Evolutionary conservation across 2,888 invertebrate species (phyloP).

Genomic region (Bhutanitis thaidina): DNA sequence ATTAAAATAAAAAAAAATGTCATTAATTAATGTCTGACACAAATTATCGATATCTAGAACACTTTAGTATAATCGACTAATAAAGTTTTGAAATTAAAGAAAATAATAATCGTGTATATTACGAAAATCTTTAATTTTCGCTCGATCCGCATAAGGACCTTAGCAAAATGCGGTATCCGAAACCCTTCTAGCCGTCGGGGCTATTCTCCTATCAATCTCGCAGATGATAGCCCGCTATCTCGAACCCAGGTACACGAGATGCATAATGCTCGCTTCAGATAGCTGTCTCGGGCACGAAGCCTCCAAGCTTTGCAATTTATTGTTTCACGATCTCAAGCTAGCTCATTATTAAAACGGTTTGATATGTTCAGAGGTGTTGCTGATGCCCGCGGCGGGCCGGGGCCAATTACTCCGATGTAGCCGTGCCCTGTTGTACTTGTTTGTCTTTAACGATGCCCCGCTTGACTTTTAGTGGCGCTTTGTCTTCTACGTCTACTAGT

Average conservation of each 20-base stretch:
- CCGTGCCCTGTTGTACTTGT: conserved; percentile 53
- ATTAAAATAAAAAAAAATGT: too few species aligned
- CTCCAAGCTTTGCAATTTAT: conserved; percentile 79
- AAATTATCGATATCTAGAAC: too few species aligned
- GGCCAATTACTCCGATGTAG: conserved; percentile 68
- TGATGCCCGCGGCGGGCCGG: conserved; percentile 64
- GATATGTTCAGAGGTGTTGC: conserved; percentile 78
- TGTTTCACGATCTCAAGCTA: conserved; percentile 77
- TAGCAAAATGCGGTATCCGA: conserved; percentile 57
- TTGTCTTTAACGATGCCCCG: conserved; percentile 62
- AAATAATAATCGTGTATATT: not conserved
- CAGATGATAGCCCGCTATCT: conserved; percentile 75
- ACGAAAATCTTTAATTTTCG: conserved; percentile 8
- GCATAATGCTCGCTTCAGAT: conserved; percentile 76
- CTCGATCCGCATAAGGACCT: conserved; percentile 39
- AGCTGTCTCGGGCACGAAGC: conserved; percentile 79
- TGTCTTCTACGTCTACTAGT: conserved; percentile 34
- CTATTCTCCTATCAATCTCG: conserved; percentile 77
- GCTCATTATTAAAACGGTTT: conserved; percentile 80
- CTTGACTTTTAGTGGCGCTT: conserved; percentile 55
- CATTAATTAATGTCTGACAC: too few species aligned
- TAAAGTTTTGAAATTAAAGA: not conserved
- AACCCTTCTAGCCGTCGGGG: conserved; percentile 67
- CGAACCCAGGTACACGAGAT: conserved; percentile 57
- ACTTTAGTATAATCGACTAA: too few species aligned